Evolutionary conservation across 53 echinoderm and acorn worm genomes (phyloP), one percentile per base, ranked within the genome.

Genomic region (Echinarachnius parma): DNA sequence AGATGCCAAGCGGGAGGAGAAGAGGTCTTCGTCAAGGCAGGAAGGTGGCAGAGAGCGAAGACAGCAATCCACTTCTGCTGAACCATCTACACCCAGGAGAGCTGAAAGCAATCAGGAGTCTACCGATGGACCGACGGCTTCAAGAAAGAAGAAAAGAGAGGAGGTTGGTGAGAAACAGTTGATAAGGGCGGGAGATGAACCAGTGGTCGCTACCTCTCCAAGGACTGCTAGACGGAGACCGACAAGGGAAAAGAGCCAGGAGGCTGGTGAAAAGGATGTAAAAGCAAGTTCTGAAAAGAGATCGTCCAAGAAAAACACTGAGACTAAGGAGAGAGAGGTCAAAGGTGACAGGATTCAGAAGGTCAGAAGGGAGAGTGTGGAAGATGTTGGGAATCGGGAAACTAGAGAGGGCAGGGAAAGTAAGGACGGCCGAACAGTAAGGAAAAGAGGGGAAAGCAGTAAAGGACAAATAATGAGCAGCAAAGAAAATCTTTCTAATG

Each of bases 11-110:
- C 45, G 47, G 22, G 30, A 7, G 21, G 35, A 21, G 16, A 78
- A 18, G 20, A 50, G 18, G 19, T 5, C 4, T 4, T 16, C 52
- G 5, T 16, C 27, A 37, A 35, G 42, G 34, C 4, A 9, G 9
- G 65, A 65, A 11, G 55, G 56, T 26, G 65, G 37, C 11, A 78
- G 7, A 33, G 63, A 66, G n/a, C n/a, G 55, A 59, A 19, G 42
- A 55, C n/a, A n/a, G n/a, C n/a, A n/a, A n/a, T n/a, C n/a, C n/a
- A n/a, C n/a, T n/a, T n/a, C n/a, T n/a, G n/a, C n/a, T n/a, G n/a
- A n/a, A n/a, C n/a, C n/a, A n/a, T n/a, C n/a, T n/a, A n/a, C n/a
- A n/a, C n/a, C n/a, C n/a, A n/a, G n/a, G n/a, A 50, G 11, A 4
- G 52, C 13, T 14, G 20, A 16, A 4, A 19, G 52, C 5, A 50